phyloP scores from a whole-genome alignment of 2,113 vertebrate species.

The Arenaria interpres region DNA sequence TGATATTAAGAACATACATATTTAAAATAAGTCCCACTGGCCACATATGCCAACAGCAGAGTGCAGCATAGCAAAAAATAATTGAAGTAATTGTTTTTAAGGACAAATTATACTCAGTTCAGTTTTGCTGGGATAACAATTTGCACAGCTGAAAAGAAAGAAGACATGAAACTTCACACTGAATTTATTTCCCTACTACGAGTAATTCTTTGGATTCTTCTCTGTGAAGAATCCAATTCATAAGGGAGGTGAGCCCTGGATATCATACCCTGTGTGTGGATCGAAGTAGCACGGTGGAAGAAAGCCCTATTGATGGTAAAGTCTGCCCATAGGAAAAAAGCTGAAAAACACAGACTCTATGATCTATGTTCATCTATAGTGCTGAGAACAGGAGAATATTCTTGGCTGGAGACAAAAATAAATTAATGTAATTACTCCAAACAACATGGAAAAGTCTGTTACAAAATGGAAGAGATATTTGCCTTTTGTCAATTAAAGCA shows the following conservation, averaged over 20 bases:
- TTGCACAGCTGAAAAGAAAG: background rate
- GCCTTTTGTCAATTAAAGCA: background rate
- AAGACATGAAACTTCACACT: background rate
- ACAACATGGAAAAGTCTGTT: background rate
- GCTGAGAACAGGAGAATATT: background rate
- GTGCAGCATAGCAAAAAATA: background rate
- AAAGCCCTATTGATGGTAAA: background rate
- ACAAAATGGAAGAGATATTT: background rate
- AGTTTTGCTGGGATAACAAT: background rate
- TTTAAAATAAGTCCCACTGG: conserved; percentile 1
- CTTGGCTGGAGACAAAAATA: background rate
- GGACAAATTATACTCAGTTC: background rate
- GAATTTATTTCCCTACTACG: background rate
- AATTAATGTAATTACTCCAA: background rate
- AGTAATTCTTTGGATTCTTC: background rate
- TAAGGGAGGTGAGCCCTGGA: background rate
- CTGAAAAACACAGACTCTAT: background rate
- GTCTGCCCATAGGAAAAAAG: background rate
- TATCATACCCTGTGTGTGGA: background rate
- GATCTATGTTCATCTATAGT: background rate
- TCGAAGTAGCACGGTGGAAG: background rate
- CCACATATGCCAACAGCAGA: background rate
- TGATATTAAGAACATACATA: background rate
- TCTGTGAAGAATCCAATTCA: background rate
- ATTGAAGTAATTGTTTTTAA: conserved; percentile 41